phyloP scores from a whole-genome alignment of 2,113 vertebrate genomes.

The Grammomys dolichurus region DNA sequence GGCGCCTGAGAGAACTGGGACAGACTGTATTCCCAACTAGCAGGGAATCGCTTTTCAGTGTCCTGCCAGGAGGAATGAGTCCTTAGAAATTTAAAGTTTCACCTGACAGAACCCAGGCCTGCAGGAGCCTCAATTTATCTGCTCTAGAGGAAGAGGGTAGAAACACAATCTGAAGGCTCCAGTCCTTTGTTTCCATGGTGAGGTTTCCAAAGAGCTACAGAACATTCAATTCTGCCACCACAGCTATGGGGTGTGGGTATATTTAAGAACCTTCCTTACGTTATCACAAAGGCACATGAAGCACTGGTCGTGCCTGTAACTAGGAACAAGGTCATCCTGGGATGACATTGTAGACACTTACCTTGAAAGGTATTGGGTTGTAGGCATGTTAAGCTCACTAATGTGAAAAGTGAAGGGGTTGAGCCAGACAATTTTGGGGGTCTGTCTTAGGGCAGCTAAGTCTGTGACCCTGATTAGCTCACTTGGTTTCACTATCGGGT shows the following conservation, averaged over 20 bases:
- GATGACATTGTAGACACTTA: slow-evolving; percentile 62
- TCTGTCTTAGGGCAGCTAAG: slow-evolving; percentile 22
- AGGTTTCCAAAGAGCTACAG: slow-evolving; percentile 71
- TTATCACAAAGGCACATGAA: slow-evolving; percentile 70
- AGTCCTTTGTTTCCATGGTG: slow-evolving; percentile 75
- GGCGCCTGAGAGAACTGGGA: slow-evolving; percentile 64
- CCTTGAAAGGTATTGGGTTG: slow-evolving; percentile 54
- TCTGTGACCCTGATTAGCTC: neutral
- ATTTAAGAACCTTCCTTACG: slow-evolving; percentile 69
- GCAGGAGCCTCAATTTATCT: slow-evolving; percentile 78
- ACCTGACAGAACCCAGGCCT: slow-evolving; percentile 70
- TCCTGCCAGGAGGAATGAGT: slow-evolving; percentile 70
- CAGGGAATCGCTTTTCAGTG: slow-evolving; percentile 64
- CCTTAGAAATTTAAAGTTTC: slow-evolving; percentile 77
- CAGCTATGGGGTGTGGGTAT: slow-evolving; percentile 38
- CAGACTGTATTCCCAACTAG: slow-evolving; percentile 59
- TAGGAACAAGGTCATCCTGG: slow-evolving; percentile 41
- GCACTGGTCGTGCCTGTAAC: slow-evolving; percentile 39
- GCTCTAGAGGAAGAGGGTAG: slow-evolving; percentile 65
- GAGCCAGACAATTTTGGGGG: slow-evolving; percentile 49
- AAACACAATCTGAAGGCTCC: slow-evolving; percentile 73
- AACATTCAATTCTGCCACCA: slow-evolving; percentile 61
- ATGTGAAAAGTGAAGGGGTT: slow-evolving; percentile 68
- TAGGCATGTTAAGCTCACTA: slow-evolving; percentile 45
- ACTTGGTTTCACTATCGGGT: neutral